A percentile compares a stretch with the other conserved stretches of the same genome.
These are phyloP conservation scores for Zosterops japonicus DNA, from an alignment of 2,113 vertebrate species.

Conservation along the genomic window DNA sequence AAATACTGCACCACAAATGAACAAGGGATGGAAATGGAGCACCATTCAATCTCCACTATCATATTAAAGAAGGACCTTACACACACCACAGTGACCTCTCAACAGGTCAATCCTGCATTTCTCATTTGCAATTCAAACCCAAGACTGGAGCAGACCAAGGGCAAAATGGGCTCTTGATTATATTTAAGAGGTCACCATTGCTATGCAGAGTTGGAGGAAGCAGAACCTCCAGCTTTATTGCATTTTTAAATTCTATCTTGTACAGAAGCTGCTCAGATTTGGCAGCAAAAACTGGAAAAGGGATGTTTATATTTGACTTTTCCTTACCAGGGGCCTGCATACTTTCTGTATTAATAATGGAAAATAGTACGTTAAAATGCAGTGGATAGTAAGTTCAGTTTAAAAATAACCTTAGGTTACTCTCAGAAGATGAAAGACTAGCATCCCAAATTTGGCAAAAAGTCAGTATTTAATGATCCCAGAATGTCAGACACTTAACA, in stretches of 20 bases:
- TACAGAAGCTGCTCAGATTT: constrained; percentile 66
- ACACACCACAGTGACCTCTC: constrained; percentile 74
- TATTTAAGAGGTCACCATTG: constrained; percentile 78
- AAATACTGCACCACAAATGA: constrained; percentile 77
- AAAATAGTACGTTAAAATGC: constrained; percentile 59
- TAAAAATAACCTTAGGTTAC: constrained; percentile 69
- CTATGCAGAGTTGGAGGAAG: constrained; percentile 76
- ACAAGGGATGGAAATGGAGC: constrained; percentile 74
- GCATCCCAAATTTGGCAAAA: constrained; percentile 4
- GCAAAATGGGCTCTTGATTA: constrained; percentile 80
- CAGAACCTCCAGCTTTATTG: constrained; percentile 70
- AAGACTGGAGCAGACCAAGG: constrained; percentile 74
- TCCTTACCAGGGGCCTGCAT: constrained; percentile 19
- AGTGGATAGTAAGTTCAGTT: constrained; percentile 53
- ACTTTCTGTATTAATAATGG: constrained; percentile 48
- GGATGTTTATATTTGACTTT: constrained; percentile 53
- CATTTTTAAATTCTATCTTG: constrained; percentile 76
- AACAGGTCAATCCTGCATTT: constrained; percentile 72
- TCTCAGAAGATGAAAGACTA: constrained; percentile 42
- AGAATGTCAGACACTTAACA: constrained; percentile 57
- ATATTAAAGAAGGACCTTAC: constrained; percentile 79
- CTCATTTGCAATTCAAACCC: constrained; percentile 84
- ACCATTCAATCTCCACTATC: constrained; percentile 70
- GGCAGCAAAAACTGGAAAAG: constrained; percentile 61
- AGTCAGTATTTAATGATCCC: neutral